Conservation (phyloP, 2,888 invertebrate genomes). For the Sylvicola fuscatus region DNA sequence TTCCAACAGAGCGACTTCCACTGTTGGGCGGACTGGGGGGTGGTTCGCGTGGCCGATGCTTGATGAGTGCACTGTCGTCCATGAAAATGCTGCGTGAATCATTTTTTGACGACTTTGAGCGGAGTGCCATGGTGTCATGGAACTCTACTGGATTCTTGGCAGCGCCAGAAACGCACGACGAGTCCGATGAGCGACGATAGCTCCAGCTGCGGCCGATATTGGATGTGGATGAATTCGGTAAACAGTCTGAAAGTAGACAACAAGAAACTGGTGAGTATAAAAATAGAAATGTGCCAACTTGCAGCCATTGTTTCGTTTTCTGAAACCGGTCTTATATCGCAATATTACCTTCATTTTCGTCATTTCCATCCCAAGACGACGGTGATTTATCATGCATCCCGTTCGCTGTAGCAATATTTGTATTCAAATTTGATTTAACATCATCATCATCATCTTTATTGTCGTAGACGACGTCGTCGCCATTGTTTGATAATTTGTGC, state of each 20-base stretch:
- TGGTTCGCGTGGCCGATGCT: slow-evolving; percentile 25
- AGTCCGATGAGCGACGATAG: slow-evolving; percentile 23
- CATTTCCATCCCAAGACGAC: too few species aligned
- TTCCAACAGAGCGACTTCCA: too few species aligned
- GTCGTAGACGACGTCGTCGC: slow-evolving; percentile 4
- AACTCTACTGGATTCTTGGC: slow-evolving; percentile 33
- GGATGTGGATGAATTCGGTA: too few species aligned
- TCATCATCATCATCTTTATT: slow-evolving; percentile 1
- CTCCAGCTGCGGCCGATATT: slow-evolving; percentile 18
- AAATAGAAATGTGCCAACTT: too few species aligned
- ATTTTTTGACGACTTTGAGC: slow-evolving; percentile 37
- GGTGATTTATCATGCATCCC: background rate
- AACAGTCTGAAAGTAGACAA: too few species aligned
- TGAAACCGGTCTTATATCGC: too few species aligned
- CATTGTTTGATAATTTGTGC: slow-evolving; percentile 5
- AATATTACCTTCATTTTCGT: too few species aligned
- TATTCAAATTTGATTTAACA: background rate
- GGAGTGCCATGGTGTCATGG: slow-evolving; percentile 67
- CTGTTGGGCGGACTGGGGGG: slow-evolving; percentile 30
- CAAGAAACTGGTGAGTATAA: too few species aligned
- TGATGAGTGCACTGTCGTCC: slow-evolving; percentile 10
- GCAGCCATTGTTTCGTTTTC: too few species aligned
- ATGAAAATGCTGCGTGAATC: slow-evolving; percentile 42
- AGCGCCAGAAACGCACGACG: slow-evolving; percentile 24
- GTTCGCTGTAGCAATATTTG: background rate